Conservation (phyloP, 1,140 invertebrate genomes). For the Cydia fagiglandana region DNA sequence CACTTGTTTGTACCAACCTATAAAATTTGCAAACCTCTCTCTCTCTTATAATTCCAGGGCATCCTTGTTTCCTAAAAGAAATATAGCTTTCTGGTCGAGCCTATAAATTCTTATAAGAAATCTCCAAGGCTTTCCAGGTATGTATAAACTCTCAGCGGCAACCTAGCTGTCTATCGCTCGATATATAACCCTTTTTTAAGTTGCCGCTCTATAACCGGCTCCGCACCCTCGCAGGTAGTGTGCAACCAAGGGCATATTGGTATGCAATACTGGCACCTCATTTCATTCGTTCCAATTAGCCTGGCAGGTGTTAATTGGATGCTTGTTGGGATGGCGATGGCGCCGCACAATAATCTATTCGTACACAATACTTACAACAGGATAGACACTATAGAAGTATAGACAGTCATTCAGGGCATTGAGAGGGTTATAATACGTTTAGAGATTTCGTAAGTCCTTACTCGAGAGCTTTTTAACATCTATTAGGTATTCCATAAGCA, state of each 20-base stretch:
- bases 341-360: neutral
- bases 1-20: too few relatives aligned
- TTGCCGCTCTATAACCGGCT: slow-evolving; percentile 9
- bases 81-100: neutral
- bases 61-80: neutral
- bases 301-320: neutral
- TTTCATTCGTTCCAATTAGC: slow-evolving; percentile 3
- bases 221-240: slow-evolving; percentile 1
- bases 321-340: slow-evolving; percentile 11
- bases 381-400: too few relatives aligned
- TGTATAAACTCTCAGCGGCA: neutral
- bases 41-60: too few relatives aligned
- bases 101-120: neutral
- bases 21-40: too few relatives aligned
- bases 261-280: slow-evolving; percentile 1
- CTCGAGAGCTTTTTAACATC: neutral
- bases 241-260: slow-evolving; percentile 1
- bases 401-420: too few relatives aligned
- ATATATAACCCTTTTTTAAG: slow-evolving; percentile 13
- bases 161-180: neutral
- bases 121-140: neutral
- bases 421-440: too few relatives aligned
- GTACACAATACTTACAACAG: neutral
- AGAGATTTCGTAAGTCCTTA: too few relatives aligned
- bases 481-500: neutral